Conservation (phyloP, 2,113 vertebrate species). For the Lagenorhynchus albirostris region DNA sequence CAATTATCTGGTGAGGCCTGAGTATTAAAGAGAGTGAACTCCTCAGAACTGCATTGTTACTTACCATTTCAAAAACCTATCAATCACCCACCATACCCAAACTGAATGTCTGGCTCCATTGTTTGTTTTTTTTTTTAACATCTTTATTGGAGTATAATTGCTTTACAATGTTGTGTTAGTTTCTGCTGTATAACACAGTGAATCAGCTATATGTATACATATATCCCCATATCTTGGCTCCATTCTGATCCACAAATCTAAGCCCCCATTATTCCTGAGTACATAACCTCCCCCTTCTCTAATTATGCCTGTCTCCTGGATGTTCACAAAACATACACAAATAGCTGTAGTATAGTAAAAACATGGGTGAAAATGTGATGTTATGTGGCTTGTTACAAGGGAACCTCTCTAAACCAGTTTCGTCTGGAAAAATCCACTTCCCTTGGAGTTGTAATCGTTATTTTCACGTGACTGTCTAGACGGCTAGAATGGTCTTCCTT, state of each 20-base stretch:
- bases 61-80: slow-evolving; percentile 12
- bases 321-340: neutral
- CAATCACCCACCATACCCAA: neutral
- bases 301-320: neutral
- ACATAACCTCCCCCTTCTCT: neutral
- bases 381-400: neutral
- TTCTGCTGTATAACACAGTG: too few relatives aligned
- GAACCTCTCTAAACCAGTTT: slow-evolving; percentile 14
- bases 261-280: neutral
- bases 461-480: neutral
- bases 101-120: neutral
- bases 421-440: neutral
- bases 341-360: neutral
- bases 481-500: neutral
- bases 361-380: neutral
- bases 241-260: neutral
- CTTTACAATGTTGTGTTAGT: too few relatives aligned
- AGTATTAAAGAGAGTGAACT: neutral
- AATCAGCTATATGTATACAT: too few relatives aligned
- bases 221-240: neutral
- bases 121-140: neutral
- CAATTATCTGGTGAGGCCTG: neutral
- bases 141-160: too few relatives aligned
- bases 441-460: neutral
- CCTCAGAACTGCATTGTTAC: neutral